Evolutionary conservation across 2,888 invertebrate genomes (phyloP), one percentile per base, ranked within the genome.

Genomic region (Andrena praecox): DNA sequence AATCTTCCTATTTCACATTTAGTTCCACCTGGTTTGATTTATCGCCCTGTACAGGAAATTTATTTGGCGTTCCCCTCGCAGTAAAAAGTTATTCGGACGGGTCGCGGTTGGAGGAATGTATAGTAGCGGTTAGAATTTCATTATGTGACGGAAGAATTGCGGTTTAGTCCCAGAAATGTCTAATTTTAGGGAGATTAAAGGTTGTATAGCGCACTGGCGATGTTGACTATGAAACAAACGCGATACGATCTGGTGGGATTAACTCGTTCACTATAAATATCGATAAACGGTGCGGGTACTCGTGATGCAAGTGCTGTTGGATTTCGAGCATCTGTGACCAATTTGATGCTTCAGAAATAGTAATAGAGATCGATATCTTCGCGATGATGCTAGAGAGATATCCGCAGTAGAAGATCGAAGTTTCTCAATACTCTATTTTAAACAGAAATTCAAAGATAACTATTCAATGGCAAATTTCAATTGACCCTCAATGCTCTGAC

Each of bases 1-100:
- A 69, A 56, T 56, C 56, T 69, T 56, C 56, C 56, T 69, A 35
- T 35, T 69, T 69, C 27, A 56, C 24, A 56, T 56, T 24, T 56
- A 24, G 56, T 35, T 33, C 56, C 29, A 42, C 10, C 56, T 10
- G 20, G 31, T 69, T 27, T 56, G 35, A 69, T 69, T 69, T 69
- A 69, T 56, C 56, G 24, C 4, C 10, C 24, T 24, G 35, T 27
- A 56, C 12, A 16, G 33, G n/a, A 16, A 56, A 42, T 35, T 60
- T 60, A 60, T 33, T 12, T 8, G 7, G 16, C 35, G 68, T 56
- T 69, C 24, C 27, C 27, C 42, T 8, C n/a, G 20, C 29, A n/a
- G n/a, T 2, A 7, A 66, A 60, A 16, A 60, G n/a, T n/a, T n/a
- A n/a, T 16, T 31, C 33, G 7, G 31, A 29, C 42, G 42, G 16